Evolutionary conservation across 2,888 invertebrate genomes (phyloP), one percentile per base, ranked within the genome.

Genomic region (Halictus quadricinctus): DNA sequence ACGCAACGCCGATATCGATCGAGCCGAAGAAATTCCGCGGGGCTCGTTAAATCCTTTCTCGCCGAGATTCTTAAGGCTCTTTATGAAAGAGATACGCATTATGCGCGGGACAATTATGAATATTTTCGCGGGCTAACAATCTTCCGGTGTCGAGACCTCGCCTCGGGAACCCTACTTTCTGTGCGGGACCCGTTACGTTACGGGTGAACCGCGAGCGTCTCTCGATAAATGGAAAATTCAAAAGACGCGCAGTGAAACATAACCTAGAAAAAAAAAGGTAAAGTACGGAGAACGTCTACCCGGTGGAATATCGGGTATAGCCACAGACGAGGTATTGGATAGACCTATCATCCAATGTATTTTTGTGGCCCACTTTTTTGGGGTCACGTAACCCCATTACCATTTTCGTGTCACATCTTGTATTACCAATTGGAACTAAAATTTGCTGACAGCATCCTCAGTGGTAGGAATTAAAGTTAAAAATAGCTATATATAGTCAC

Each of bases 61-160:
- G 73, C n/a, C 76, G 80, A 69, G 80, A 78, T 85, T 85, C 84
- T 80, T 64, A 84, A 85, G 54, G n/a, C 75, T 80, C 74, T 41
- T 36, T 69, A 70, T 78, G 69, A 70, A 72, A 77, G 76, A 60
- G 76, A 79, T 54, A 48, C 58, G 58, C 58, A 74, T 85, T 81
- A 73, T 54, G 50, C 54, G 75, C 64, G 66, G 70, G 76, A 74
- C 80, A 80, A 84, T 85, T 85, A 72, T 60, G 78, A 80, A 80
- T 84, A 84, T 78, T 78, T 80, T 80, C 72, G 43, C 66, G 50
- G 50, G 48, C 80, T 78, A 76, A 77, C 70, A 73, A 85, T 76
- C 66, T 75, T 75, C 75, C 75, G 64, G 54, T 78, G 80, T 74
- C 36, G 66, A 74, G 64, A 58, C 48, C 64, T 79, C 70, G 41